These are phyloP conservation scores for Malthinus flaveolus DNA, from an alignment of 2,888 invertebrate genomes.

Conservation along the genomic window DNA sequence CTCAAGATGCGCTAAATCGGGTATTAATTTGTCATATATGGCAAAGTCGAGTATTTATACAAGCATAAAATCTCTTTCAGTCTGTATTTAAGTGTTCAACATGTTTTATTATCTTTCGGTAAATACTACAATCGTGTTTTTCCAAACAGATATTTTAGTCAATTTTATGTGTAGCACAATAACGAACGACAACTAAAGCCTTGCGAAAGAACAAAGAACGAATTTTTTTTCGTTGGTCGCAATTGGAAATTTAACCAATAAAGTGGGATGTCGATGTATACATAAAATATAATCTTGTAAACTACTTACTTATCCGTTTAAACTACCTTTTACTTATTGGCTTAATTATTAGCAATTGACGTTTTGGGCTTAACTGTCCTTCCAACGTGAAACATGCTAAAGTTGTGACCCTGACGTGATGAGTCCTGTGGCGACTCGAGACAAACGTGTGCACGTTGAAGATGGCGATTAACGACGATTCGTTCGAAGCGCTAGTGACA, in stretches of 20 bases:
- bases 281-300: slow-evolving; percentile 13
- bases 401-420: no score
- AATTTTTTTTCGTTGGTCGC: neutral
- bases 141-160: neutral
- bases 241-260: slow-evolving; percentile 6
- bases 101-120: slow-evolving; percentile 2
- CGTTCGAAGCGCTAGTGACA: no score
- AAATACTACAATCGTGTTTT: slow-evolving; percentile 1
- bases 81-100: neutral
- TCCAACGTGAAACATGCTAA: no score
- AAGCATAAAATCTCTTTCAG: neutral
- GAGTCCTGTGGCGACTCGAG: no score
- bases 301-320: slow-evolving; percentile 21
- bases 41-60: neutral
- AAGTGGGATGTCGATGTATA: slow-evolving; percentile 18
- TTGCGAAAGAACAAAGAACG: neutral
- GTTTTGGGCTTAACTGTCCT: no score
- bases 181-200: no score
- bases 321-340: neutral
- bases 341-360: no score
- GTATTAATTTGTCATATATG: slow-evolving; percentile 6
- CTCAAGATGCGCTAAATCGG: no score
- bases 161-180: neutral
- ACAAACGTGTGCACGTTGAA: no score
- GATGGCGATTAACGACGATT: no score